Conservation (phyloP, 2,888 invertebrate genomes). For the Apamea anceps region DNA sequence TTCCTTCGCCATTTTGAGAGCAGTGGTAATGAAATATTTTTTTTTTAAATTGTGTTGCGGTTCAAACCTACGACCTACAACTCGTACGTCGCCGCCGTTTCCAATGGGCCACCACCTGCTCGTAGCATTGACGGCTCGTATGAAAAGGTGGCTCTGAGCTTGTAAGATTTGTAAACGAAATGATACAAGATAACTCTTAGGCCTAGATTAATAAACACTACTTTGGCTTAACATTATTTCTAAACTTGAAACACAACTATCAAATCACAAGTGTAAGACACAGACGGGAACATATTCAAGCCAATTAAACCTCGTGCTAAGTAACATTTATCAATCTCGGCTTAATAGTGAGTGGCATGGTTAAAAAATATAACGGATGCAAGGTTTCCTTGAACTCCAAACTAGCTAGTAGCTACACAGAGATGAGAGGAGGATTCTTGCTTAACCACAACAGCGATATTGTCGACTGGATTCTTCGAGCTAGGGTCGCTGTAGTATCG, state of each 20-base stretch:
- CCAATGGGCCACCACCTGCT: too few relatives aligned
- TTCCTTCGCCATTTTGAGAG: too few relatives aligned
- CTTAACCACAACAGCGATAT: too few relatives aligned
- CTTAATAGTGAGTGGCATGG: not conserved
- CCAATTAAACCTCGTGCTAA: not conserved
- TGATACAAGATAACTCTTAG: not conserved
- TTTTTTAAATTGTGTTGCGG: too few relatives aligned
- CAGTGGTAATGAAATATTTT: too few relatives aligned
- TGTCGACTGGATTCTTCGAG: constrained; percentile 41
- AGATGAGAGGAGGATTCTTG: constrained; percentile 9
- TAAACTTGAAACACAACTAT: not conserved
- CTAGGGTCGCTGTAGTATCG: constrained; percentile 11
- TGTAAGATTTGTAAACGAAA: not conserved
- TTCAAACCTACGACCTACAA: too few relatives aligned
- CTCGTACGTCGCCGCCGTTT: too few relatives aligned
- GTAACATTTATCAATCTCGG: not conserved
- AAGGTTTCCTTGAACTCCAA: not conserved
- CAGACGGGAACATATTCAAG: not conserved
- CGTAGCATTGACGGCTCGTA: not conserved
- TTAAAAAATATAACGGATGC: not conserved
- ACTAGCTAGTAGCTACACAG: not conserved
- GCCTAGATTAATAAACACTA: not conserved
- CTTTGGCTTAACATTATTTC: not conserved
- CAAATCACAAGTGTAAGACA: not conserved
- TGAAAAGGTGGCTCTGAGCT: too few relatives aligned